Evolutionary conservation across 2,797 vertebrate species (phyloP).

Genomic region (Gambusia yucatana): DNA sequence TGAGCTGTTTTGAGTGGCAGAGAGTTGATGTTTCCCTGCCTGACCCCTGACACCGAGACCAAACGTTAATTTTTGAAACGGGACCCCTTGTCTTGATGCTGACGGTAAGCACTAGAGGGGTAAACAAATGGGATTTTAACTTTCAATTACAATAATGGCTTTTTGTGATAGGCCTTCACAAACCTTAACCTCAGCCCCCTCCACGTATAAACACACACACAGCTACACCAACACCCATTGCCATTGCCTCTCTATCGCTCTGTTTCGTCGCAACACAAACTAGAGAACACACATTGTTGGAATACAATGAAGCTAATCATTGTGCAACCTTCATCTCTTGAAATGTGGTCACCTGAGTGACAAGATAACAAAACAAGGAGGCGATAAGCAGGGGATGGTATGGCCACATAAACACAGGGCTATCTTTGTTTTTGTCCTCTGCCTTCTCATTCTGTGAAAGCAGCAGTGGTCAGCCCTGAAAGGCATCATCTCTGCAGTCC

Average conservation of each 20-base stretch:
- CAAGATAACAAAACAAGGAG: slow-evolving; percentile 50
- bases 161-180: slow-evolving; percentile 69
- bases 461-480: not conserved
- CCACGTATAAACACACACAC: not conserved
- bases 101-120: slow-evolving; percentile 68
- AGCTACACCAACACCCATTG: slow-evolving; percentile 7
- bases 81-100: slow-evolving; percentile 52
- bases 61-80: slow-evolving; percentile 71
- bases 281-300: slow-evolving; percentile 24
- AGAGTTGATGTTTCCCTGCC: slow-evolving; percentile 54
- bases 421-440: slow-evolving; percentile 8
- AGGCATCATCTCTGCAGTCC: slow-evolving; percentile 7
- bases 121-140: slow-evolving; percentile 78
- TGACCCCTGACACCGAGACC: slow-evolving; percentile 67
- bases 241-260: slow-evolving; percentile 2
- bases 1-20: slow-evolving; percentile 55
- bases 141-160: slow-evolving; percentile 78
- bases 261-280: not conserved
- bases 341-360: slow-evolving; percentile 67
- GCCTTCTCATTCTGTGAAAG: slow-evolving; percentile 11
- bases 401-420: slow-evolving; percentile 25
- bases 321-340: slow-evolving; percentile 58
- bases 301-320: slow-evolving; percentile 73
- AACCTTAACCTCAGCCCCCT: slow-evolving; percentile 47
- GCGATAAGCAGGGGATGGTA: slow-evolving; percentile 49